These are phyloP conservation scores for Heliconius ismenius DNA, from an alignment of 2,888 invertebrate species.

Conservation along the genomic window DNA sequence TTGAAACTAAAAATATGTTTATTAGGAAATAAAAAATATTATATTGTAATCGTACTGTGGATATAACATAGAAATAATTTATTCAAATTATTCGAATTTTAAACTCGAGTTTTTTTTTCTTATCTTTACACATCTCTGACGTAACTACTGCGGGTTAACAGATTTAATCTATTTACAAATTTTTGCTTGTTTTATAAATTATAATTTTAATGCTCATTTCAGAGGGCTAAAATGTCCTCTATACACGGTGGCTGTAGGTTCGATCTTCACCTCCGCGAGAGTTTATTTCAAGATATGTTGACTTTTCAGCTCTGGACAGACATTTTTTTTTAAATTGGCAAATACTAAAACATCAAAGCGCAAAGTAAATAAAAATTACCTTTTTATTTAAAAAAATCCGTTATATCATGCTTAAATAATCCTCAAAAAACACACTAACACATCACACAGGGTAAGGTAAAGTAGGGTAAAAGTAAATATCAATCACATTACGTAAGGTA, in stretches of 20 bases:
- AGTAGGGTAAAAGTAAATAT: constrained; percentile 36
- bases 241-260: too few relatives aligned
- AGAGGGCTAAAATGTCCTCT: too few relatives aligned
- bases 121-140: constrained; percentile 5
- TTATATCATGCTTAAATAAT: constrained; percentile 10
- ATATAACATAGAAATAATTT: not conserved
- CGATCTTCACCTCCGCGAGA: too few relatives aligned
- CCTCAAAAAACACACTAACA: not conserved
- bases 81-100: not conserved
- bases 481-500: constrained; percentile 46
- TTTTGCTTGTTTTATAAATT: not conserved
- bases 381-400: not conserved
- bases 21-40: too few relatives aligned
- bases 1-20: not conserved
- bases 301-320: not conserved
- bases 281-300: not conserved
- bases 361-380: not conserved
- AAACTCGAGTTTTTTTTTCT: not conserved
- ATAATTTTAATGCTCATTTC: too few relatives aligned
- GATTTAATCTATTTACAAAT: not conserved
- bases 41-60: not conserved
- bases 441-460: constrained; percentile 15
- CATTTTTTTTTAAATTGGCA: not conserved
- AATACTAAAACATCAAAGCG: not conserved
- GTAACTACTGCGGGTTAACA: not conserved